These are phyloP conservation scores for Nestor notabilis DNA, from an alignment of 2,113 vertebrate species.

Conservation along the genomic window DNA sequence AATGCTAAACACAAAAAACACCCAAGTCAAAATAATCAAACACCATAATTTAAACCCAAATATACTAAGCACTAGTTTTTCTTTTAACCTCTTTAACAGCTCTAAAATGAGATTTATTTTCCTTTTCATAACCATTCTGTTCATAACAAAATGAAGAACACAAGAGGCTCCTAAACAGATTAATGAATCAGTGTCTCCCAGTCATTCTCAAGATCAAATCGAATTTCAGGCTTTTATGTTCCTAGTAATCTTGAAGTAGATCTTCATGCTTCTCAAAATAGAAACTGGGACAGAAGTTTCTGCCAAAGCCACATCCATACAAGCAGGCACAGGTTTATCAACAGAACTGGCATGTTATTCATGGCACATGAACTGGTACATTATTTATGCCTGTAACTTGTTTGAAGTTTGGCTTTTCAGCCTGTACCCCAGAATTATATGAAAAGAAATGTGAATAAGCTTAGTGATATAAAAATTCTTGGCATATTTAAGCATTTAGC, in stretches of 20 bases:
- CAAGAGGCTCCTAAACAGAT: neutral
- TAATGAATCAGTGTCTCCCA: conserved; percentile 1
- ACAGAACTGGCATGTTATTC: neutral
- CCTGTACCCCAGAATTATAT: neutral
- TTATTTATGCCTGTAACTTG: neutral
- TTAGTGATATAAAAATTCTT: neutral
- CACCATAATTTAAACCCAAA: neutral
- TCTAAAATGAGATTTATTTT: conserved; percentile 11
- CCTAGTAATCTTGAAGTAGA: neutral
- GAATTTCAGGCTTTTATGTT: conserved; percentile 24
- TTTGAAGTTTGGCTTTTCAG: neutral
- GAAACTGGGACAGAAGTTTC: neutral
- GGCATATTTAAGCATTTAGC: neutral
- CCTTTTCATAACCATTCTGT: neutral
- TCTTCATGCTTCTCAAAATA: neutral
- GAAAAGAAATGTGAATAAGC: neutral
- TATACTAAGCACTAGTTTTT: neutral
- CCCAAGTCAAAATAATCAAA: neutral
- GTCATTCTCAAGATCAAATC: conserved; percentile 21
- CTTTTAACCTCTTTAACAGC: neutral
- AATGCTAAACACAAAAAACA: neutral
- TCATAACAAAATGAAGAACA: neutral
- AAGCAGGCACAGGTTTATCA: neutral
- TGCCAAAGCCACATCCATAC: neutral
- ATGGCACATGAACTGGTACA: neutral